Evolutionary conservation across 2,797 vertebrate genomes (phyloP).

Genomic region (Urophycis tenuis): DNA sequence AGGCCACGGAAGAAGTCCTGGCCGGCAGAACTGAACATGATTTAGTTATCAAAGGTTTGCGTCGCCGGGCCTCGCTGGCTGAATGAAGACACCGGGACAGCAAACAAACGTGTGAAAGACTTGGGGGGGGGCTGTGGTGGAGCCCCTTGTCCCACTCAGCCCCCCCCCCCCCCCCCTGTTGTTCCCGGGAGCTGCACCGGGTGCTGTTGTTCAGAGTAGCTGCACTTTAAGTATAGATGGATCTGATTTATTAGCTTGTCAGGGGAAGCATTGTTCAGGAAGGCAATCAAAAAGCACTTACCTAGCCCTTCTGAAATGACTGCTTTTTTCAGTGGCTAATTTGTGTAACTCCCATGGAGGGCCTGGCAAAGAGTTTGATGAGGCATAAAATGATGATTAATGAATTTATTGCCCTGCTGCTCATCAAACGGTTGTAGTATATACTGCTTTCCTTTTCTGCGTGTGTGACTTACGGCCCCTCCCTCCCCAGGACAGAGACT

Average conservation of each 20-base stretch:
- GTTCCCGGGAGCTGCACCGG: slow-evolving; percentile 68
- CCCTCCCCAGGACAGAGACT: background rate
- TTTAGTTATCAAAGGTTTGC: slow-evolving; percentile 65
- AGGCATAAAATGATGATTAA: slow-evolving; percentile 99
- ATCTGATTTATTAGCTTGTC: slow-evolving; percentile 99
- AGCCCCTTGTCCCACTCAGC: slow-evolving; percentile 72
- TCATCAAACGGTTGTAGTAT: slow-evolving; percentile 92
- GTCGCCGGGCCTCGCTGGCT: slow-evolving; percentile 58
- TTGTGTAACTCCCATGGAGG: slow-evolving; percentile 99
- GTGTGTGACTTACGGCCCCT: slow-evolving; percentile 52
- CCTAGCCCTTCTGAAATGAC: slow-evolving; percentile 98
- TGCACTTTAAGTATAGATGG: slow-evolving; percentile 78
- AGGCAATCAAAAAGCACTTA: slow-evolving; percentile 99
- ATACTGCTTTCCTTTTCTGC: slow-evolving; percentile 77
- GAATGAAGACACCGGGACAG: slow-evolving; percentile 69
- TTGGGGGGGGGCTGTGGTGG: slow-evolving; percentile 61
- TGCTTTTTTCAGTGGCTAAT: slow-evolving; percentile 99
- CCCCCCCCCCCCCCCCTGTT: slow-evolving; percentile 44
- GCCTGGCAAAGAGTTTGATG: slow-evolving; percentile 99
- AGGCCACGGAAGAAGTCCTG: slow-evolving; percentile 54
- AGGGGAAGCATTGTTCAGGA: slow-evolving; percentile 91
- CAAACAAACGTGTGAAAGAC: slow-evolving; percentile 70
- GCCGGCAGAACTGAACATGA: slow-evolving; percentile 60
- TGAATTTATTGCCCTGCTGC: slow-evolving; percentile 98
- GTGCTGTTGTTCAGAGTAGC: slow-evolving; percentile 75